Conservation (phyloP, 1,140 invertebrate genomes). For the Teleogryllus occipitalis region DNA sequence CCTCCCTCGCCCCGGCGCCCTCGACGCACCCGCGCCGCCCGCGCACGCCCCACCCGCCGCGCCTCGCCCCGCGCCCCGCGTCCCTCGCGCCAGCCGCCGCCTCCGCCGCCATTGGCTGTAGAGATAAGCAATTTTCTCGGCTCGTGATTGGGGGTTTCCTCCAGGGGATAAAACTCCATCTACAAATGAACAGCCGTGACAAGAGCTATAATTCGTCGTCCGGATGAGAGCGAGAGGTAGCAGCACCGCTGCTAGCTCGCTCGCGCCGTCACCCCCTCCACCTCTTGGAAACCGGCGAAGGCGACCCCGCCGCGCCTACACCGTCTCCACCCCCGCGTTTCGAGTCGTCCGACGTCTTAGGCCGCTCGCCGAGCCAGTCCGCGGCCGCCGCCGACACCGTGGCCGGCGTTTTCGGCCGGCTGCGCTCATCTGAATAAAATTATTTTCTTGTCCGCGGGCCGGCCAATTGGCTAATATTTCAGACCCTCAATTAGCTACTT, state of each 20-base stretch:
- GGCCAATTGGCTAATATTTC: no score
- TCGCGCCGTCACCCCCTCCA: background rate
- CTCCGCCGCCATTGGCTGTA: conserved; percentile 18
- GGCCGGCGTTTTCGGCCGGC: no score
- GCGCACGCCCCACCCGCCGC: background rate
- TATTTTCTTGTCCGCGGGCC: no score
- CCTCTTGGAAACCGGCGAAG: background rate
- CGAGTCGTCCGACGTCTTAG: no score
- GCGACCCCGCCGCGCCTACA: no score
- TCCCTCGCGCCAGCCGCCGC: background rate
- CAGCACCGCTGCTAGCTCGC: background rate
- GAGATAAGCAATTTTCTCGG: conserved; percentile 52
- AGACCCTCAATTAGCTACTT: no score
- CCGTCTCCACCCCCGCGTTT: no score
- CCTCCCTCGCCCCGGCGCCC: background rate
- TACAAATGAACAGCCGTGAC: conserved; percentile 65
- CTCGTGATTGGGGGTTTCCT: conserved; percentile 59
- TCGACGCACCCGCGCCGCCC: background rate
- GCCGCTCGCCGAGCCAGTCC: no score
- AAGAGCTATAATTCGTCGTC: conserved; percentile 59
- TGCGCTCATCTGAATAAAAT: no score
- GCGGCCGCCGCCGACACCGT: no score
- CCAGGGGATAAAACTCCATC: conserved; percentile 60
- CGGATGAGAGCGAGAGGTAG: conserved; percentile 20
- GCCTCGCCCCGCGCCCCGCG: background rate